Evolutionary conservation across 2,797 vertebrate species (phyloP).

Genomic region (Sus cebifrons): DNA sequence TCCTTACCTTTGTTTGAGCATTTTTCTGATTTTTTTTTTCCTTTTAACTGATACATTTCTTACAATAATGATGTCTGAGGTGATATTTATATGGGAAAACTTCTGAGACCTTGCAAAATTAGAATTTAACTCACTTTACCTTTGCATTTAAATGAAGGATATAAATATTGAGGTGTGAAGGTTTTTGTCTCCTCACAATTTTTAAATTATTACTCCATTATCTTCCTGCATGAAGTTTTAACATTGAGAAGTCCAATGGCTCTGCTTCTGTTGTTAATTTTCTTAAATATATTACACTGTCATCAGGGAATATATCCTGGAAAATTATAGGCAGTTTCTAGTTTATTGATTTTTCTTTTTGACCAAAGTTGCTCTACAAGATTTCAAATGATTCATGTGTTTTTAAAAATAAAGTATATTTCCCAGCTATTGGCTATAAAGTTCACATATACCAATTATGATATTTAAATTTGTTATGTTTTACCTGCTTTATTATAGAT

Average conservation of each 20-base stretch:
- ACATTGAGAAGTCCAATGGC: neutral
- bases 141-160: slow-evolving; percentile 68
- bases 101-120: slow-evolving; percentile 10
- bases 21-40: slow-evolving; percentile 4
- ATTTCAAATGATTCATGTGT: neutral
- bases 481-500: neutral
- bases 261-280: slow-evolving; percentile 63
- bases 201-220: slow-evolving; percentile 77
- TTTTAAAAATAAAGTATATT: neutral
- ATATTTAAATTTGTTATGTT: neutral
- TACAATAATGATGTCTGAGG: neutral
- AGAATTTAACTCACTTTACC: slow-evolving; percentile 65
- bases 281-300: slow-evolving; percentile 21
- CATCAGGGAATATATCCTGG: neutral
- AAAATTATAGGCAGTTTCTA: slow-evolving; percentile 4
- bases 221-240: slow-evolving; percentile 63
- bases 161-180: slow-evolving; percentile 67
- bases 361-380: neutral
- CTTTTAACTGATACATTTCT: neutral
- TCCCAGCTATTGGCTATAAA: neutral
- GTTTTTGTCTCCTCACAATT: neutral
- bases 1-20: neutral
- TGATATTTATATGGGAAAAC: slow-evolving; percentile 48
- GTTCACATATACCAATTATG: neutral
- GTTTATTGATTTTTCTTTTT: slow-evolving; percentile 47